phyloP scores from a whole-genome alignment of 2,113 vertebrate species.

The Lagopus leucura region DNA sequence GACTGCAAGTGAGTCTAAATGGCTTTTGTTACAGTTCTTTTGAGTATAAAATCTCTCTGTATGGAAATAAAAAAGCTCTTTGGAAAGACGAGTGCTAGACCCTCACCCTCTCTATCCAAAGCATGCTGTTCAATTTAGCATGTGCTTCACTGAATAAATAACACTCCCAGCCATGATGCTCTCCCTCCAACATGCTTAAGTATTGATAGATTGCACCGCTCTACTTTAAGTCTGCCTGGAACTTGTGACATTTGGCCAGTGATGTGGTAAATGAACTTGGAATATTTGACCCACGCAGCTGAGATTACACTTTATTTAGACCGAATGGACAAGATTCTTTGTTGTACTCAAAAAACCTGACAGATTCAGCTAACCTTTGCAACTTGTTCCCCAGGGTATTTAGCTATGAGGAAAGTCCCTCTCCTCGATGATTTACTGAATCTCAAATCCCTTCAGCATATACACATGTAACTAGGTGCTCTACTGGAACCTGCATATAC shows the following conservation, averaged over 20 bases:
- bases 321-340: conserved; percentile 66
- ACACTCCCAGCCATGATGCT: conserved; percentile 49
- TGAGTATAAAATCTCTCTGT: conserved; percentile 22
- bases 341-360: conserved; percentile 74
- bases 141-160: conserved; percentile 69
- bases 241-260: conserved; percentile 74
- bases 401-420: neutral
- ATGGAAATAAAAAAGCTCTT: conserved; percentile 12
- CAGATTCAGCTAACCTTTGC: conserved; percentile 77
- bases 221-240: conserved; percentile 61
- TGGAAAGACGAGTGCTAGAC: conserved; percentile 33
- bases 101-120: conserved; percentile 17
- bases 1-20: neutral
- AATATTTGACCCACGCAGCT: conserved; percentile 71
- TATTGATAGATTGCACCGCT: conserved; percentile 71
- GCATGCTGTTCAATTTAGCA: conserved; percentile 62
- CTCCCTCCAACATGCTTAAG: conserved; percentile 66
- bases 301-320: conserved; percentile 63
- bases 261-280: conserved; percentile 76
- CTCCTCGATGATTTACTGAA: conserved; percentile 63
- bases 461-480: conserved; percentile 7
- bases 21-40: conserved; percentile 35
- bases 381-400: conserved; percentile 66
- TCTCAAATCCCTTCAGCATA: conserved; percentile 38
- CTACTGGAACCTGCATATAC: conserved; percentile 28